Conservation (phyloP, 2,888 invertebrate species). For the Loripinus fragilis region DNA sequence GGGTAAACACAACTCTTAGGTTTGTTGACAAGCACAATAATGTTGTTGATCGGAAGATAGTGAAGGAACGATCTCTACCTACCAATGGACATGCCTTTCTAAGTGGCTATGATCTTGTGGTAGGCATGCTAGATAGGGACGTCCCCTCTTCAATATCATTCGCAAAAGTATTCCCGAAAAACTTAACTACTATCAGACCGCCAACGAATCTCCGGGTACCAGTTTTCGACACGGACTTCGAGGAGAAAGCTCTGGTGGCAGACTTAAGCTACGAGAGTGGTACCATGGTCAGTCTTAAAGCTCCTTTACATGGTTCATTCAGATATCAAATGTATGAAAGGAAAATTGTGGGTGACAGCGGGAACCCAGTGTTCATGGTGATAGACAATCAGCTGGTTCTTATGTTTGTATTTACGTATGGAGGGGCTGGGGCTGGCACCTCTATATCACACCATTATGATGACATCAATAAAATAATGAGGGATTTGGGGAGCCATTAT, state of each 20-base stretch:
- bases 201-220: slow-evolving; percentile 44
- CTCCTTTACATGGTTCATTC: slow-evolving; percentile 22
- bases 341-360: slow-evolving; percentile 70
- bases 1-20: slow-evolving; percentile 61
- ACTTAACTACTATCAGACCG: slow-evolving; percentile 50
- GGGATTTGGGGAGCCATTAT: slow-evolving; percentile 59
- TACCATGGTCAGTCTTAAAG: slow-evolving; percentile 53
- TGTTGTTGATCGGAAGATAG: slow-evolving; percentile 65
- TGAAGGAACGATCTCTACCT: slow-evolving; percentile 37
- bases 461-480: slow-evolving; percentile 65
- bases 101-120: slow-evolving; percentile 66
- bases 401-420: slow-evolving; percentile 69
- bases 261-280: slow-evolving; percentile 53
- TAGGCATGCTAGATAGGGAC: slow-evolving; percentile 69
- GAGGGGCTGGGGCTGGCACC: slow-evolving; percentile 68
- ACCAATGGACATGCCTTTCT: slow-evolving; percentile 40
- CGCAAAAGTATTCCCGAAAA: slow-evolving; percentile 65
- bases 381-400: slow-evolving; percentile 68
- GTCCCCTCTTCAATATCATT: slow-evolving; percentile 66
- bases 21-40: slow-evolving; percentile 67
- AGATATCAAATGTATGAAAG: slow-evolving; percentile 61
- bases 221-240: slow-evolving; percentile 67
- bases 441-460: slow-evolving; percentile 65
- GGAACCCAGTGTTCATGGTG: slow-evolving; percentile 71
- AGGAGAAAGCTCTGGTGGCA: slow-evolving; percentile 71